phyloP scores from a whole-genome alignment of 2,888 invertebrate species.

The Anoplius nigerrimus region DNA sequence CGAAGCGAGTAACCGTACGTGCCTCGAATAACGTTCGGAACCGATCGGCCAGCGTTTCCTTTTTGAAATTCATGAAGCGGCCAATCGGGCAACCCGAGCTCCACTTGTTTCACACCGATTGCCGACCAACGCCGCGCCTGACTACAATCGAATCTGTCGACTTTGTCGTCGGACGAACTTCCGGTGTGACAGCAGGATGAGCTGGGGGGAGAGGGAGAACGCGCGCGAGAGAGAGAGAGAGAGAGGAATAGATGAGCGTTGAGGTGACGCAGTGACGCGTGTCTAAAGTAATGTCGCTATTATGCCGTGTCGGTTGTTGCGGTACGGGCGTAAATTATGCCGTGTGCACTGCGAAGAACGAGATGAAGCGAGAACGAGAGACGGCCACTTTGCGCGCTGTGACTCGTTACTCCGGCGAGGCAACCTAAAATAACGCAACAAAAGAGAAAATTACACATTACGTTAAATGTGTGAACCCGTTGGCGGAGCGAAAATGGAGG shows the following conservation, averaged over 20 bases:
- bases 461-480: too few relatives aligned
- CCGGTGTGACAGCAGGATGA: conserved; percentile 23
- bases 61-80: too few relatives aligned
- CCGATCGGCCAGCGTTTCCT: neutral
- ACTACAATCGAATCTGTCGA: conserved; percentile 31
- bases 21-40: conserved; percentile 31
- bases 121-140: too few relatives aligned
- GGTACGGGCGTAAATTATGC: conserved; percentile 29
- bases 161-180: conserved; percentile 41
- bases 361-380: neutral
- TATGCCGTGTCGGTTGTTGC: conserved; percentile 31
- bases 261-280: conserved; percentile 45
- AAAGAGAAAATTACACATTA: too few relatives aligned
- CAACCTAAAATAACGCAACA: too few relatives aligned
- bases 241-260: neutral
- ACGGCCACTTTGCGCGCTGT: neutral
- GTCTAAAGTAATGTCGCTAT: conserved; percentile 43
- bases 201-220: neutral
- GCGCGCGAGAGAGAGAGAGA: neutral
- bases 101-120: too few relatives aligned
- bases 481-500: too few relatives aligned
- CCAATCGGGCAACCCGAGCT: neutral
- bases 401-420: neutral
- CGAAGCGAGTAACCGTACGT: conserved; percentile 15
- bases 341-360: conserved; percentile 6